These are phyloP conservation scores for Notechis scutatus DNA, from an alignment of 2,113 vertebrate genomes.

Conservation along the genomic window DNA sequence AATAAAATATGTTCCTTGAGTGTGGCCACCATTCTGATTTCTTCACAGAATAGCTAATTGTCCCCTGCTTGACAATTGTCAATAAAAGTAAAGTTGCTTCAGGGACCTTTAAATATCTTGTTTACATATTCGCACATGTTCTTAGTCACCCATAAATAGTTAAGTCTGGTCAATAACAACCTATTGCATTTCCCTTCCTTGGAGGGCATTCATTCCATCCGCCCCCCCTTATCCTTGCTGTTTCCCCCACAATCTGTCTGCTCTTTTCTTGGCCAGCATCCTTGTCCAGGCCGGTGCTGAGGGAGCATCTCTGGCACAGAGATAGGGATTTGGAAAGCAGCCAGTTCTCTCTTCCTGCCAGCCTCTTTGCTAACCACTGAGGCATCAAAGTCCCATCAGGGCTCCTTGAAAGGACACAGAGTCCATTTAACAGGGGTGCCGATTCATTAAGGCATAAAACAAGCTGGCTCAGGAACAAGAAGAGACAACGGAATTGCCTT, in stretches of 20 bases:
- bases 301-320: conserved; percentile 9
- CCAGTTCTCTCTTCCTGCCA: background rate
- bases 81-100: background rate
- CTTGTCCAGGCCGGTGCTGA: background rate
- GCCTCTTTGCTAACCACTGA: conserved; percentile 24
- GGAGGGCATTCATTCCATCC: background rate
- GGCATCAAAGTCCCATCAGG: conserved; percentile 4
- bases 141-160: background rate
- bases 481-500: background rate
- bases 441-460: conserved; percentile 33
- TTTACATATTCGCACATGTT: background rate
- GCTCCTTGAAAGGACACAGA: conserved; percentile 11
- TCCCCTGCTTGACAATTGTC: background rate
- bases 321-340: background rate
- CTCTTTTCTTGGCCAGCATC: conserved; percentile 19
- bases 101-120: background rate
- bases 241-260: conserved; percentile 14
- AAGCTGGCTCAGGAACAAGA: conserved; percentile 14
- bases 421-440: conserved; percentile 20
- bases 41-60: background rate
- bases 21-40: background rate
- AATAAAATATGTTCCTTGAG: background rate
- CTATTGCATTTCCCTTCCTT: background rate
- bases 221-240: background rate
- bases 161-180: background rate